phyloP scores from a whole-genome alignment of 2,113 vertebrate species.

The Burhinus bistriatus region DNA sequence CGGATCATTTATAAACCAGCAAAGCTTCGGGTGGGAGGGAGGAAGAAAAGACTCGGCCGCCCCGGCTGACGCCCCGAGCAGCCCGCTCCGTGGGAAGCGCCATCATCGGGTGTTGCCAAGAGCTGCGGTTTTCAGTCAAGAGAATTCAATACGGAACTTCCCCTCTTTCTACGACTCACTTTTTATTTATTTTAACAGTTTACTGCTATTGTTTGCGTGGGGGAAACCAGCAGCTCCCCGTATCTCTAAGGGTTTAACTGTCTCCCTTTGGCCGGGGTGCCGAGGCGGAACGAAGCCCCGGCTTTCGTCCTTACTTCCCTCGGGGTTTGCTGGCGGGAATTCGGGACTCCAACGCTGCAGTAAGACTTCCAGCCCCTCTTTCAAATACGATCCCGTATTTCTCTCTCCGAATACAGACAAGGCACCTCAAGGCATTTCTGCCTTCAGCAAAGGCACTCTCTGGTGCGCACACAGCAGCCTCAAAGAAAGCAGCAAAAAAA shows the following conservation, averaged over 20 bases:
- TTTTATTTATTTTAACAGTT: neutral
- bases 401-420: neutral
- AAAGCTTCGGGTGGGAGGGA: neutral
- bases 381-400: accelerated
- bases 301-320: accelerated
- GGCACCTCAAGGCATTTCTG: neutral
- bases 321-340: neutral
- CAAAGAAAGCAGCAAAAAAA: neutral
- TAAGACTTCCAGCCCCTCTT: accelerated
- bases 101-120: accelerated
- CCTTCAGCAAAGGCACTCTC: neutral
- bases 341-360: accelerated
- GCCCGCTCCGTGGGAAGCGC: neutral
- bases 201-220: neutral
- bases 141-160: neutral
- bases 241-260: neutral
- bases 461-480: neutral
- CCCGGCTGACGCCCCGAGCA: neutral
- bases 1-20: neutral
- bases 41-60: neutral
- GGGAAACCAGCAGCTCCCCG: neutral
- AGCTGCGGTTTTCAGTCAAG: neutral
- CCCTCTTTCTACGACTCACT: neutral
- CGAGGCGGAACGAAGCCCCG: neutral
- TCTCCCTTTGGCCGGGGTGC: neutral